Base-by-base conservation (phyloP, 2,797 vertebrate genomes). In the Vireo griseus region DNA sequence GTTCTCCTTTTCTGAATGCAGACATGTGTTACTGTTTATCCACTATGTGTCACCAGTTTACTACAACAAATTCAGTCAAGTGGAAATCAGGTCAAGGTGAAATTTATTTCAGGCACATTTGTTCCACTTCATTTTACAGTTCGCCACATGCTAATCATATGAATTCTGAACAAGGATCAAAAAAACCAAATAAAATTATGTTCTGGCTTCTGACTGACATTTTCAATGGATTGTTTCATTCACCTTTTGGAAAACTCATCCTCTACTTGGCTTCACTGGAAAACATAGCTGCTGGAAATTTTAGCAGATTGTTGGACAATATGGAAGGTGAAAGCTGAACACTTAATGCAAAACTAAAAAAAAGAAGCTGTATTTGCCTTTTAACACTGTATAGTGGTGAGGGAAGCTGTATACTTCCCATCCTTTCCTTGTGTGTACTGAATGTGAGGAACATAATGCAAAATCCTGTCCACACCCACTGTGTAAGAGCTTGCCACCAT, bases 21-120 rank as follows among this genome's bases (percentile, higher is more conserved):
- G 90, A 95, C 92, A 96, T 87, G 91, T 97, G 96, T 97, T 97
- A 95, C 92, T 96, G 94, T 95, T 97, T 97, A 97, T 97, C 95
- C 94, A 97, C 94, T 97, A 96, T 96, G 95, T 97, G 97, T 97
- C 96, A 97, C 95, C 95, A 96, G 97, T 96, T 96, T 97, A 96
- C 96, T 97, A 95, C 94, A 97, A 95, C 96, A 96, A 92, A 97
- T 95, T 96, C 94, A 95, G 87, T 96, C 91, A 97, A 97, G 94
- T 96, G 96, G 93, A 92, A 97, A 96, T 94, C 94, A 96, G 93
- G 87, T 96, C 94, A 97, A 97, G 95, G 96, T 97, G 90, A 97
- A 96, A 95, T 95, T 96, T 97, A 97, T 97, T 97, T 97, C 88
- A 96, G 86, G 85, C 92, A 61, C 85, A 94, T 97, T 95, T 96